A percentile compares a stretch with the other conserved stretches of the same genome.
Conservation (phyloP, 2,888 invertebrate genomes). For the Thereva nobilitata region DNA sequence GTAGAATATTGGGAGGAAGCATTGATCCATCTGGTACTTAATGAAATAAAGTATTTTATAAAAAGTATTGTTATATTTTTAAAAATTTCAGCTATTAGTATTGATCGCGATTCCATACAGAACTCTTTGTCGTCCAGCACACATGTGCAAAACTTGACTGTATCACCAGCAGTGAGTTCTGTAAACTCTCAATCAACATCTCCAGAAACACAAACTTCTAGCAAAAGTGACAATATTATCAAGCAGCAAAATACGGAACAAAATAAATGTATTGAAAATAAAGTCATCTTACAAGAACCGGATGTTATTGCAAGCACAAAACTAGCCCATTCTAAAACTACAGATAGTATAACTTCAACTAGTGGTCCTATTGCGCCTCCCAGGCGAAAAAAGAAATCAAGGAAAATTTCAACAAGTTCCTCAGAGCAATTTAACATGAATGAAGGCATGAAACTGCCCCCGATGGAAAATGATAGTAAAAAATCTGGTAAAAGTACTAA, state of each 20-base stretch:
- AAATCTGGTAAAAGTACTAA: constrained; percentile 30
- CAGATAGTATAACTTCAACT: constrained; percentile 55
- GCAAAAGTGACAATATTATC: constrained; percentile 42
- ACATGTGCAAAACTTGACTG: too few species aligned
- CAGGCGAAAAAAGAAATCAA: constrained; percentile 70
- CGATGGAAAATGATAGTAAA: constrained; percentile 50
- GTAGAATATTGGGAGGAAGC: constrained; percentile 75
- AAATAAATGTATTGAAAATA: constrained; percentile 37
- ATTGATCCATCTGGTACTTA: constrained; percentile 64
- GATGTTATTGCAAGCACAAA: constrained; percentile 94
- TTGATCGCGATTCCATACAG: constrained; percentile 55
- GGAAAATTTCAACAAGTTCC: constrained; percentile 55
- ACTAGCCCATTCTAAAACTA: constrained; percentile 60
- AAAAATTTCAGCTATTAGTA: constrained; percentile 50
- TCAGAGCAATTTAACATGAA: constrained; percentile 56
- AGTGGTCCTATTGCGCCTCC: constrained; percentile 75
- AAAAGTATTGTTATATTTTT: constrained; percentile 10
- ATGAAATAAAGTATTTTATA: background rate
- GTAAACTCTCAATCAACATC: constrained; percentile 43
- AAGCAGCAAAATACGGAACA: constrained; percentile 25
- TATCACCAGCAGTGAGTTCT: constrained; percentile 39
- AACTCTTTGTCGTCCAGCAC: constrained; percentile 45
- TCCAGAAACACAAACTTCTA: constrained; percentile 42
- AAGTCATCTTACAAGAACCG: constrained; percentile 67
- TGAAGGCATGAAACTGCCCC: constrained; percentile 51